These are phyloP conservation scores for Xestia c-nigrum DNA, from an alignment of 2,888 invertebrate species.

Conservation along the genomic window DNA sequence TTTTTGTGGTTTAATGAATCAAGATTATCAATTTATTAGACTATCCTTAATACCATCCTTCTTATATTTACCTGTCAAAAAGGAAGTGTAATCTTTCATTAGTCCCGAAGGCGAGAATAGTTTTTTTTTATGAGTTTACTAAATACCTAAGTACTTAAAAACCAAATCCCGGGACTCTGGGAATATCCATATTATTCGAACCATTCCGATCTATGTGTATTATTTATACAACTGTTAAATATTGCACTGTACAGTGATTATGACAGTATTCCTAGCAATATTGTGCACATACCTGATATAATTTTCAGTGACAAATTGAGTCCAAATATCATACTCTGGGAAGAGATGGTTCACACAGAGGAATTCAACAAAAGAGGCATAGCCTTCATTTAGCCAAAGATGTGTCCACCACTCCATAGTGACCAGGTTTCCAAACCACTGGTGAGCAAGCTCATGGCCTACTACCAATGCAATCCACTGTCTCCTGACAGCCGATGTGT, in stretches of 20 bases:
- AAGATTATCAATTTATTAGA: no score
- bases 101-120: no score
- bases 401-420: constrained; percentile 99
- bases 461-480: constrained; percentile 97
- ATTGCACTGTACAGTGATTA: background rate
- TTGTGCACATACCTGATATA: constrained; percentile 91
- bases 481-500: constrained; percentile 95
- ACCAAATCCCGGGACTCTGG: no score
- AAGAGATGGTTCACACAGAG: constrained; percentile 97
- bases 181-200: no score
- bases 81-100: no score
- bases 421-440: constrained; percentile 99
- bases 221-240: background rate
- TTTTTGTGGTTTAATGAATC: no score
- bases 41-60: no score
- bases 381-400: constrained; percentile 98
- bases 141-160: no score
- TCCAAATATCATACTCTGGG: constrained; percentile 99
- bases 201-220: no score
- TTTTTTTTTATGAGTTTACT: no score
- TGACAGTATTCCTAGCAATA: background rate
- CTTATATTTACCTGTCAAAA: no score
- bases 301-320: constrained; percentile 97
- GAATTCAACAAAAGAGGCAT: constrained; percentile 98
- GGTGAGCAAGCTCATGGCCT: constrained; percentile 98